Evolutionary conservation across 2,888 invertebrate genomes (phyloP).

Genomic region (Hesperia comma): DNA sequence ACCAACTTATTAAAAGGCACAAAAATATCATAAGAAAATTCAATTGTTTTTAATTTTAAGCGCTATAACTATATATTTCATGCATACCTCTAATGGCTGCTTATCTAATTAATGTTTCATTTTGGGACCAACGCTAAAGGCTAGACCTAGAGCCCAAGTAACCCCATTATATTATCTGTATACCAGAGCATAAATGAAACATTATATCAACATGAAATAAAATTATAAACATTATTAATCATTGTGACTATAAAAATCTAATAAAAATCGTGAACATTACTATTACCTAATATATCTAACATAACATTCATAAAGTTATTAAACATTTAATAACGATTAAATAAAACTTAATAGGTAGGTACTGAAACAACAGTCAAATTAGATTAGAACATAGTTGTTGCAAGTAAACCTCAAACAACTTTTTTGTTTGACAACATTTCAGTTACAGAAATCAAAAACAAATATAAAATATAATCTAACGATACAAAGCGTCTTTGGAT

Average conservation of each 20-base stretch:
- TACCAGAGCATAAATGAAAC: background rate
- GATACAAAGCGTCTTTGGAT: constrained; percentile 59
- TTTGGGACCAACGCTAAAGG: background rate
- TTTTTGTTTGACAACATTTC: background rate
- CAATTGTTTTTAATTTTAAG: constrained; percentile 26
- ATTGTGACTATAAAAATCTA: background rate
- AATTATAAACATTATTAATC: background rate
- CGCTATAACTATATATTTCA: background rate
- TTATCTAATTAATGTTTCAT: background rate
- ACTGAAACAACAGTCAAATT: background rate
- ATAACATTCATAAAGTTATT: constrained; percentile 14
- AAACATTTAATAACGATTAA: constrained; percentile 7
- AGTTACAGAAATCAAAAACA: background rate
- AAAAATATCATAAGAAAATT: constrained; percentile 37
- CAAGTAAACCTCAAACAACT: background rate
- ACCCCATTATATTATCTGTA: background rate
- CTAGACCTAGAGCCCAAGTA: background rate
- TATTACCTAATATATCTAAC: background rate
- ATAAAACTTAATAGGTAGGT: background rate
- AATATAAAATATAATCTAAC: constrained; percentile 44
- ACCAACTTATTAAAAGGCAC: constrained; percentile 41
- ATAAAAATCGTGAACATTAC: background rate
- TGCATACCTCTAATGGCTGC: background rate
- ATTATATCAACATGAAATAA: background rate
- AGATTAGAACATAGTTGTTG: background rate